Evolutionary conservation across 1,140 invertebrate species (phyloP).

Genomic region (Antheraea pernyi): DNA sequence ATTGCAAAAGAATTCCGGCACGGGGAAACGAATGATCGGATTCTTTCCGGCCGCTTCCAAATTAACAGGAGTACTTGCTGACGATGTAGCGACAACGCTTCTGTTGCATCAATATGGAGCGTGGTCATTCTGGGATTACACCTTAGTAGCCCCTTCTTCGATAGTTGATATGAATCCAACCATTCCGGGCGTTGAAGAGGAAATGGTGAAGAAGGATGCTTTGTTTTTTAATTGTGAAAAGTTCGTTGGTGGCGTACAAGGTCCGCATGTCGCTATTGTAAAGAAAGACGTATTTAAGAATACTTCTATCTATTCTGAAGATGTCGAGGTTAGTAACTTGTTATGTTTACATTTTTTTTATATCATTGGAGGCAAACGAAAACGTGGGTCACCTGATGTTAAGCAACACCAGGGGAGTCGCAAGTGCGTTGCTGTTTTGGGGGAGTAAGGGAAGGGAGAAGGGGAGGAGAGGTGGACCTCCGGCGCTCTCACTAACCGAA

Average conservation of each 20-base stretch:
- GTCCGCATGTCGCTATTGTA: constrained; percentile 84
- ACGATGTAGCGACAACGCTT: constrained; percentile 90
- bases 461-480: no score
- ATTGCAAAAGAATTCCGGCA: constrained; percentile 81
- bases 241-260: constrained; percentile 94
- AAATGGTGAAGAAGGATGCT: constrained; percentile 91
- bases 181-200: constrained; percentile 82
- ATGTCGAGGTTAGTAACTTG: constrained; percentile 66
- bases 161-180: constrained; percentile 93
- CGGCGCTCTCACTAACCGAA: no score
- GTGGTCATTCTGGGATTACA: constrained; percentile 94
- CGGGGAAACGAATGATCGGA: constrained; percentile 85
- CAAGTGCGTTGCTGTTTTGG: no score
- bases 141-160: constrained; percentile 90
- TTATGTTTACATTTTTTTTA: neutral
- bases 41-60: constrained; percentile 94
- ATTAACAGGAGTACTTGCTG: constrained; percentile 92
- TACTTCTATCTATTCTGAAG: constrained; percentile 60
- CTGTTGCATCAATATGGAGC: constrained; percentile 91
- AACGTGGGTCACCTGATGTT: no score
- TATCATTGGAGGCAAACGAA: no score
- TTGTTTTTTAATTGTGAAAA: constrained; percentile 95
- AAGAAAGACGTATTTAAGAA: constrained; percentile 79
- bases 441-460: no score
- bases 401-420: no score